Evolutionary conservation across 2,797 vertebrate genomes (phyloP).

Genomic region (Fundulus diaphanus): DNA sequence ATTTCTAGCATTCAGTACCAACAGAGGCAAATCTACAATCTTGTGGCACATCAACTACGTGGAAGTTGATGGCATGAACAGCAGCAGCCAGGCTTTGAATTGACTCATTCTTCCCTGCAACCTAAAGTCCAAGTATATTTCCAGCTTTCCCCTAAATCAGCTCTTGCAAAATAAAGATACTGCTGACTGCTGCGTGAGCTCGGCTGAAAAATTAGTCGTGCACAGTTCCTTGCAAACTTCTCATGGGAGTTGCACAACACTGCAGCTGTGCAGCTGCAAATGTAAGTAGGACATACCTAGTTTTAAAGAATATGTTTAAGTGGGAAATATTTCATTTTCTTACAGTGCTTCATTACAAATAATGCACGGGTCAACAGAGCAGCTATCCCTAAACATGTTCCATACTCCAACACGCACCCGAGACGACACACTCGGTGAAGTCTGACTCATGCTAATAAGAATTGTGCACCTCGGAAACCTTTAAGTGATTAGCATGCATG

Average conservation of each 20-base stretch:
- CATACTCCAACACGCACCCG: background rate
- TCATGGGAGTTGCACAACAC: slow-evolving; percentile 42
- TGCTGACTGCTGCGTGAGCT: slow-evolving; percentile 52
- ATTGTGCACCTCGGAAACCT: slow-evolving; percentile 12
- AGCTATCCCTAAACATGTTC: slow-evolving; percentile 10
- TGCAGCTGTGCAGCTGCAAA: slow-evolving; percentile 53
- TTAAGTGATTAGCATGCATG: slow-evolving; percentile 29
- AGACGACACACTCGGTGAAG: background rate
- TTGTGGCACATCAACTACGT: background rate
- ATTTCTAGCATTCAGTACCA: background rate
- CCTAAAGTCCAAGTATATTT: slow-evolving; percentile 47
- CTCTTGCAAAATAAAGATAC: slow-evolving; percentile 33
- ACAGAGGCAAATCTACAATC: background rate
- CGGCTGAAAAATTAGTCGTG: slow-evolving; percentile 55
- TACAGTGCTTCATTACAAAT: slow-evolving; percentile 14
- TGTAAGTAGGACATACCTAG: slow-evolving; percentile 55
- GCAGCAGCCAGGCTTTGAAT: slow-evolving; percentile 4
- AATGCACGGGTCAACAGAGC: background rate
- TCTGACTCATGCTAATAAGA: slow-evolving; percentile 21
- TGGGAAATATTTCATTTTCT: slow-evolving; percentile 43
- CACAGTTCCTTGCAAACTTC: slow-evolving; percentile 38
- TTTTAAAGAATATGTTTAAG: slow-evolving; percentile 32
- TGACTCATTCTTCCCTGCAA: slow-evolving; percentile 19
- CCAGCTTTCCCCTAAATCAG: slow-evolving; percentile 37
- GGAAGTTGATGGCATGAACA: slow-evolving; percentile 4